Conservation (phyloP, 2,888 invertebrate genomes). For the Eucriotettix oculatus region DNA sequence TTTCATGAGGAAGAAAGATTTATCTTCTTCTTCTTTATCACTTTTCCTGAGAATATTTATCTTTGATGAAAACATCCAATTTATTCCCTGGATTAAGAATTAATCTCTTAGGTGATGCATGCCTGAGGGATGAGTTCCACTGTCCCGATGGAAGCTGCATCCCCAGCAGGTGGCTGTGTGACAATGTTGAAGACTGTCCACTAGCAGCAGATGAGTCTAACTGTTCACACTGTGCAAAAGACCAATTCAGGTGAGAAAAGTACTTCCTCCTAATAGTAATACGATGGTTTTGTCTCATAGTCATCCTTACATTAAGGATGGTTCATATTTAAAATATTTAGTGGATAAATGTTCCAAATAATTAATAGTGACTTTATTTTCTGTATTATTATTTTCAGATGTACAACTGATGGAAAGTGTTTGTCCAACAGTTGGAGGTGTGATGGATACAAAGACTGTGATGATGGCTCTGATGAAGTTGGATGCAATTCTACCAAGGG, state of each 20-base stretch:
- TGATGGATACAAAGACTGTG: conserved; percentile 43
- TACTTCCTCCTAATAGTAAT: background rate
- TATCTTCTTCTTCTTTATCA: no score
- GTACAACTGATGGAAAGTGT: conserved; percentile 27
- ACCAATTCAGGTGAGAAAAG: conserved; percentile 24
- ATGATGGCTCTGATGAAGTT: conserved; percentile 42
- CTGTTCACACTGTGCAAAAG: conserved; percentile 27
- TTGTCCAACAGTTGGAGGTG: conserved; percentile 30
- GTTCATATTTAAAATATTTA: background rate
- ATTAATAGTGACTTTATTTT: background rate
- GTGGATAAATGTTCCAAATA: background rate
- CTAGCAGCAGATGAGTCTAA: conserved; percentile 29
- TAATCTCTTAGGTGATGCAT: conserved; percentile 22
- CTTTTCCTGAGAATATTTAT: no score
- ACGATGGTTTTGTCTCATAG: background rate
- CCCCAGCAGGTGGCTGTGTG: conserved; percentile 39
- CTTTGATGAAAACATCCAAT: no score
- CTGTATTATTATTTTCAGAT: conserved; percentile 18
- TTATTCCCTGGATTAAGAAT: no score
- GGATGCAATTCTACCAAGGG: conserved; percentile 24
- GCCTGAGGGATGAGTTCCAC: conserved; percentile 35
- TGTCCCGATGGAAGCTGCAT: conserved; percentile 43
- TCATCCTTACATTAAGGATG: background rate
- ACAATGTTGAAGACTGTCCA: conserved; percentile 30
- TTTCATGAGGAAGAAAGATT: no score